Percentiles rank a stretch among this genome's conserved stretches.
These are phyloP conservation scores for Drosophila kanapiae DNA, from an alignment of 1,140 invertebrate species.

Conservation along the genomic window DNA sequence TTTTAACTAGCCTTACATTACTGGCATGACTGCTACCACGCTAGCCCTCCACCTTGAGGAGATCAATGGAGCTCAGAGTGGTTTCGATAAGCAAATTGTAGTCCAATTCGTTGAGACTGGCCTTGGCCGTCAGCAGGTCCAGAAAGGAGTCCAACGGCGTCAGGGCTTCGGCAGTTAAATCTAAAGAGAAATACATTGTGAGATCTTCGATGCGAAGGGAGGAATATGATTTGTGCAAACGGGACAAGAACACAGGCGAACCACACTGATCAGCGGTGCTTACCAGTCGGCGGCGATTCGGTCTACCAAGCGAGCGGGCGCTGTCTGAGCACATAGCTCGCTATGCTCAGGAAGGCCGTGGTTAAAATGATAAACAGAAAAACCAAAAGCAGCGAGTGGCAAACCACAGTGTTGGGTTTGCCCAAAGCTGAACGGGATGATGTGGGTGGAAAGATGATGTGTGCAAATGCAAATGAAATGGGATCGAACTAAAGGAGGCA, in stretches of 20 bases:
- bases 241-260: constrained; percentile 48
- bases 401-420: constrained; percentile 61
- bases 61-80: constrained; percentile 86
- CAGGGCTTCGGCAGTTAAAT: constrained; percentile 90
- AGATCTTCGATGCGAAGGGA: neutral
- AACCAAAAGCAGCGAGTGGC: constrained; percentile 71
- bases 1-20: constrained; percentile 16
- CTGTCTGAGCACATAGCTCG: constrained; percentile 47
- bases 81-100: constrained; percentile 93
- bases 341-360: constrained; percentile 55
- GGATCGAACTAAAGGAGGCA: neutral
- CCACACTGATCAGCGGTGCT: constrained; percentile 45
- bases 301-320: constrained; percentile 45
- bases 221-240: neutral
- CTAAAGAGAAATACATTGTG: constrained; percentile 79
- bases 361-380: constrained; percentile 71
- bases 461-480: constrained; percentile 20
- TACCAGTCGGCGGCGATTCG: constrained; percentile 48
- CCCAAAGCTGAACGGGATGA: constrained; percentile 53
- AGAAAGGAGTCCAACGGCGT: constrained; percentile 94
- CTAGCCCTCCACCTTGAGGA: constrained; percentile 58
- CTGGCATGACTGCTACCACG: neutral
- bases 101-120: constrained; percentile 92
- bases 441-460: constrained; percentile 16
- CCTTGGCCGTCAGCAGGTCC: constrained; percentile 93